Conservation (phyloP, 2,888 invertebrate genomes). For the Campaea margaritaria region DNA sequence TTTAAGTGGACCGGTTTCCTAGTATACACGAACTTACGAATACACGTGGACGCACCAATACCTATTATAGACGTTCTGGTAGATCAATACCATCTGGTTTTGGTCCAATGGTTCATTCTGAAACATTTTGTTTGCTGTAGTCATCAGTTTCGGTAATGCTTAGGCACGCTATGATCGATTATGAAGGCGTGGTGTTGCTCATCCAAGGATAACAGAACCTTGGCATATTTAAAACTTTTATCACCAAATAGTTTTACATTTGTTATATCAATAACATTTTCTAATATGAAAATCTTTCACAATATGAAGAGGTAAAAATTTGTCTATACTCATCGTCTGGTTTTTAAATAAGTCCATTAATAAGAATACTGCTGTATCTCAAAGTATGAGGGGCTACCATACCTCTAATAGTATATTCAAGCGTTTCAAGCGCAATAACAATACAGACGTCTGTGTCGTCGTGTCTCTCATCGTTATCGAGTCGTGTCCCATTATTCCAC, state of each 20-base stretch:
- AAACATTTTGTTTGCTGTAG: constrained; percentile 2
- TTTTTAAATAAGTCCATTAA: too few relatives aligned
- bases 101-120: neutral
- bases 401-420: neutral
- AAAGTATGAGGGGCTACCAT: neutral
- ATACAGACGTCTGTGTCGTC: constrained; percentile 14
- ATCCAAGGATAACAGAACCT: too few relatives aligned
- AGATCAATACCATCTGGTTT: constrained; percentile 34
- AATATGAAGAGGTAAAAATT: too few relatives aligned
- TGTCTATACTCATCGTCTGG: too few relatives aligned
- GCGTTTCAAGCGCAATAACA: constrained; percentile 29
- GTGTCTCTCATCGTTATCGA: constrained; percentile 41
- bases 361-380: too few relatives aligned
- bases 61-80: constrained; percentile 44
- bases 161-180: neutral
- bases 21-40: constrained; percentile 57
- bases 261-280: too few relatives aligned
- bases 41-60: constrained; percentile 58
- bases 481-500: constrained; percentile 59
- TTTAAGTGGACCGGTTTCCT: constrained; percentile 77
- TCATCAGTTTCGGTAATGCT: neutral
- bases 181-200: neutral
- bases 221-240: too few relatives aligned
- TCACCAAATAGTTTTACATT: too few relatives aligned
- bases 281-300: too few relatives aligned